A percentile compares a stretch with the other conserved stretches of the same genome.
Conservation (phyloP, 2,797 vertebrate genomes). For the Falco novaeseelandiae region DNA sequence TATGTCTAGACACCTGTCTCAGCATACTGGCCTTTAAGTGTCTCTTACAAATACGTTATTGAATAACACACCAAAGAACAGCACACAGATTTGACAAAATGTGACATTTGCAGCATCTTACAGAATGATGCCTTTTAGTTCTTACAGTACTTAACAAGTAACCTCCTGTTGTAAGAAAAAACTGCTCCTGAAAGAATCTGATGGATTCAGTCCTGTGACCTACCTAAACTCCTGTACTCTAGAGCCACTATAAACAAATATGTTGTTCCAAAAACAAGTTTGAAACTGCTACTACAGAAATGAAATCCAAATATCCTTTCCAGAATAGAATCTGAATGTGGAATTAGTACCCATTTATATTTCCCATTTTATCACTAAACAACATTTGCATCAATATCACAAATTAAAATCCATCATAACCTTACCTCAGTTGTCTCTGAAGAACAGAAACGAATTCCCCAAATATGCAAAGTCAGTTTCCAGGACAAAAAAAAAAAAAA, state of each 20-base stretch:
- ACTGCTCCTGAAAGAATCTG: neutral
- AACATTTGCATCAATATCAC: neutral
- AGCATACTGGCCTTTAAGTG: neutral
- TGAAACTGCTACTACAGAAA: neutral
- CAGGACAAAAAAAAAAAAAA: neutral
- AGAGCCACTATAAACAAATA: neutral
- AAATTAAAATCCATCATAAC: constrained; percentile 39
- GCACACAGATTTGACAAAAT: neutral
- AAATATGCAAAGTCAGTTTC: constrained; percentile 22
- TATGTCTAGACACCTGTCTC: neutral
- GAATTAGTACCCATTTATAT: neutral
- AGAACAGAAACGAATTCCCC: constrained; percentile 57
- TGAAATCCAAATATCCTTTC: neutral
- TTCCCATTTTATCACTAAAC: neutral
- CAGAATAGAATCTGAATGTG: neutral
- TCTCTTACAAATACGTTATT: neutral
- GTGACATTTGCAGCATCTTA: neutral
- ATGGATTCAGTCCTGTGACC: neutral
- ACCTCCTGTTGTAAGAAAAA: neutral
- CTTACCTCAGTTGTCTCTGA: constrained; percentile 75
- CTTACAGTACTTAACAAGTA: neutral
- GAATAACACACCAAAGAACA: neutral
- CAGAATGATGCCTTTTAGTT: neutral
- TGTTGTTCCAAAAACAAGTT: neutral
- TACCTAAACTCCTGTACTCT: neutral